Base-by-base conservation (phyloP, 2,888 invertebrate species). In the Chymomyza fuscimana region DNA sequence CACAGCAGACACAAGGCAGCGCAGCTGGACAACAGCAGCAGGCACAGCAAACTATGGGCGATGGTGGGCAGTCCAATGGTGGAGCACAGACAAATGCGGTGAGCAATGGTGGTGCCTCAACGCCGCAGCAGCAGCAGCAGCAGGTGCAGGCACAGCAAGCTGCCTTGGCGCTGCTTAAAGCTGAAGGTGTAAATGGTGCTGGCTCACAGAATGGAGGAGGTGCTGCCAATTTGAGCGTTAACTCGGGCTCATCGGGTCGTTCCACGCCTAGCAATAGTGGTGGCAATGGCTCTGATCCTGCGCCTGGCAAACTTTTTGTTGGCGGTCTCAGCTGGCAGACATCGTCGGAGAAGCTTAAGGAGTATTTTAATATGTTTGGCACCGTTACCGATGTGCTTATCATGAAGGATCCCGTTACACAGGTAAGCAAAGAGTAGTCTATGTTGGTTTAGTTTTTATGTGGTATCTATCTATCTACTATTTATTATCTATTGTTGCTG, bases 251-350 rank as follows among this genome's bases (percentile, higher is more conserved):
- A 63, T 96, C 96, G 22, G 96, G 96, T 10, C 94, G 95, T 73
- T 96, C 95, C 68, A 96, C 96, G 62, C 96, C 96, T 50, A 94
- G 93, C 86, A 94, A 93, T 50, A 92, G 93, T 90, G 91, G 94
- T 0, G 88, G 82, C 69, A 76, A 82, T 19, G 91, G 93, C 90
- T 90, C 93, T 74, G 95, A 95, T 89, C 95, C 95, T 2, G 96
- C 96, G 2, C 96, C 96, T 3, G 96, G 96, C 81, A 97, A 97
- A 92, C 94, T 97, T 63, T 97, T 97, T 89, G 97, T 97, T 63
- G 97, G 97, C 5, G 97, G 97, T 0, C 94, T 97, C 74, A 97
- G 97, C 91, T 97, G 97, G 97, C 97, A 97, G 93, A 97, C 97
- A 19, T 96, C 97, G 89, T 96, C 96, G 68, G 97, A 97, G 92